A percentile compares a stretch with the other conserved stretches of the same genome.
Evolutionary conservation across 1,140 invertebrate genomes (phyloP).

Genomic region (Pseudomyrmex cubaensis): DNA sequence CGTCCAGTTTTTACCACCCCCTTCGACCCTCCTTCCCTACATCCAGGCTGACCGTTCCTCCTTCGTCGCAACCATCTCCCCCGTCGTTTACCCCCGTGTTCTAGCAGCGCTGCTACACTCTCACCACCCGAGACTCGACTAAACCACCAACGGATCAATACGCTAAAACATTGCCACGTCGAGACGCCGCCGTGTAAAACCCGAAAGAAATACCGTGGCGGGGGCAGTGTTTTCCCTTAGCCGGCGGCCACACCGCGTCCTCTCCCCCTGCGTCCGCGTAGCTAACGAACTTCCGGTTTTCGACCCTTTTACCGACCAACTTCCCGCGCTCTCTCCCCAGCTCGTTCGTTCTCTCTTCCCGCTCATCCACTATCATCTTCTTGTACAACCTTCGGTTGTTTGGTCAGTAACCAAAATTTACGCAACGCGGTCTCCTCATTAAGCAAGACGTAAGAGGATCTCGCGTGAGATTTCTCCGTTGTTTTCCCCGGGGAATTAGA

Average conservation of each 20-base stretch:
- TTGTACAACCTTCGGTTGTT: conserved; percentile 14
- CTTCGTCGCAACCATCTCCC: conserved; percentile 65
- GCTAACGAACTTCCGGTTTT: conserved; percentile 55
- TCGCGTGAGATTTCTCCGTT: conserved; percentile 31
- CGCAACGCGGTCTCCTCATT: conserved; percentile 39
- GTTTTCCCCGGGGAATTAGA: conserved; percentile 1
- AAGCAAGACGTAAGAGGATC: conserved; percentile 24
- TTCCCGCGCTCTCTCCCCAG: background rate
- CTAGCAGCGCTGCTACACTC: conserved; percentile 30
- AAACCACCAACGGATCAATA: conserved; percentile 84
- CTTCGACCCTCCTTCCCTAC: conserved; percentile 62
- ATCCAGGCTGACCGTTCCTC: conserved; percentile 55
- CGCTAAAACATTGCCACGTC: conserved; percentile 84
- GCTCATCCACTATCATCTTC: conserved; percentile 10
- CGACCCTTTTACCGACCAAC: background rate
- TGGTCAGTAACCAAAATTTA: conserved; percentile 42
- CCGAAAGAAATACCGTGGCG: conserved; percentile 70
- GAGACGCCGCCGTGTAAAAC: conserved; percentile 80
- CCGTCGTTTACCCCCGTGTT: conserved; percentile 70
- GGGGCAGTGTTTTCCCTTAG: conserved; percentile 59
- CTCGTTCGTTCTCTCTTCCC: background rate
- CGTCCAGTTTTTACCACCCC: conserved; percentile 82
- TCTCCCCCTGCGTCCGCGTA: background rate
- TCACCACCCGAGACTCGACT: conserved; percentile 75
- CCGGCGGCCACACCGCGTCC: conserved; percentile 20